A percentile compares a stretch with the other conserved stretches of the same genome.
Conservation (phyloP, 2,797 vertebrate species). For the Chaetophractus vellerosus region DNA sequence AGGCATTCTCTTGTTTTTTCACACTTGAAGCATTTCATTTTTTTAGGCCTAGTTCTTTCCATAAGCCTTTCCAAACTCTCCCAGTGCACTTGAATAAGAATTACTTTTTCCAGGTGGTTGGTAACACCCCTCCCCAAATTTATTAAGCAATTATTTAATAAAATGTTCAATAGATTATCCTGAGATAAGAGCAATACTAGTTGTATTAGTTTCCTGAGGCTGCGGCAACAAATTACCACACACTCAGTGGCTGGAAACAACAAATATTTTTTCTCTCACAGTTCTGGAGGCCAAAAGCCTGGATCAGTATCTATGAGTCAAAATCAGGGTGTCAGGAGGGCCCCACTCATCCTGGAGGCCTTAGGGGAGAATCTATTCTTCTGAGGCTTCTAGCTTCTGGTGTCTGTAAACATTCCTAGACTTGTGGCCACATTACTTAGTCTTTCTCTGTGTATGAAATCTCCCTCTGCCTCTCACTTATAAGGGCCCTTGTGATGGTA, state of each 20-base stretch:
- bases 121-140: neutral
- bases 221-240: neutral
- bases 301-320: neutral
- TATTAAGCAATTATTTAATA: neutral
- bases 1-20: slow-evolving; percentile 21
- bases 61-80: neutral
- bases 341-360: neutral
- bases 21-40: slow-evolving; percentile 1
- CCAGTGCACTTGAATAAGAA: neutral
- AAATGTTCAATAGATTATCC: neutral
- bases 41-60: neutral
- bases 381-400: neutral
- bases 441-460: neutral
- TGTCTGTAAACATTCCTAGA: neutral
- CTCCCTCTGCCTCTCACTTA: neutral
- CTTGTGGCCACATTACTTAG: rapidly evolving
- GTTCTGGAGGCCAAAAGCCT: neutral
- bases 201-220: neutral
- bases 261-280: neutral
- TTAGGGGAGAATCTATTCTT: neutral
- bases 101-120: neutral
- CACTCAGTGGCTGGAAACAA: neutral
- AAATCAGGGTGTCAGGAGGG: neutral
- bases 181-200: neutral
- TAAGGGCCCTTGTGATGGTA: neutral